phyloP scores from a whole-genome alignment of 2,113 vertebrate species.

The Macquaria australasica region DNA sequence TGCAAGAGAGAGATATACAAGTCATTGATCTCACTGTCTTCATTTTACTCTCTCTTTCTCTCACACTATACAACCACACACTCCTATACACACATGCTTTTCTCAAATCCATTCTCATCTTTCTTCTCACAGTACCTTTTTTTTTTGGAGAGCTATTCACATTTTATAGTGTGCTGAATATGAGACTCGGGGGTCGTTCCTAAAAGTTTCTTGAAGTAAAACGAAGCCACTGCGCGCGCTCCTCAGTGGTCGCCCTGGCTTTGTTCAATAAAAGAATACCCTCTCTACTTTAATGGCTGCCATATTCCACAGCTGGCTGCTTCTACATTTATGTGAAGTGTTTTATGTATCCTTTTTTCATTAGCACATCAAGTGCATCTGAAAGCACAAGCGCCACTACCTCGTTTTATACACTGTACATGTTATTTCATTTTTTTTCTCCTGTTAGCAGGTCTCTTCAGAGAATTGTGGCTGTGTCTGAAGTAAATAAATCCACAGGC shows the following conservation, averaged over 20 bases:
- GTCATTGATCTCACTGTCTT: slow-evolving; percentile 46
- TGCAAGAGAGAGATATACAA: slow-evolving; percentile 24
- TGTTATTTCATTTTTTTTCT: slow-evolving; percentile 33
- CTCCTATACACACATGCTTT: neutral
- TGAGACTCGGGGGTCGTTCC: slow-evolving; percentile 44
- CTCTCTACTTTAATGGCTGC: slow-evolving; percentile 57
- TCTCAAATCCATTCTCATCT: slow-evolving; percentile 20
- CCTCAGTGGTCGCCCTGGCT: slow-evolving; percentile 26
- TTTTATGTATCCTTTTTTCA: slow-evolving; percentile 68
- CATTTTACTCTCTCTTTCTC: neutral
- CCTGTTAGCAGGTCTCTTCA: slow-evolving; percentile 20
- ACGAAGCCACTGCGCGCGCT: slow-evolving; percentile 3
- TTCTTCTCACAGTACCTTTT: slow-evolving; percentile 11
- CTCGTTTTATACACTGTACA: slow-evolving; percentile 27
- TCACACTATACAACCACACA: neutral
- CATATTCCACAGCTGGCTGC: slow-evolving; percentile 67
- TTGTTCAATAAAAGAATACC: slow-evolving; percentile 69
- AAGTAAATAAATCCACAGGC: slow-evolving; percentile 24
- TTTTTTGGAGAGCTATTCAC: slow-evolving; percentile 31
- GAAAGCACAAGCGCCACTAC: slow-evolving; percentile 23
- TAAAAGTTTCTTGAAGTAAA: slow-evolving; percentile 50
- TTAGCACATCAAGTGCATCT: slow-evolving; percentile 59
- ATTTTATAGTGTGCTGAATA: slow-evolving; percentile 56
- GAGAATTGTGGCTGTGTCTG: slow-evolving; percentile 6
- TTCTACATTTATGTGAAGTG: slow-evolving; percentile 59